Evolutionary conservation across 2,113 vertebrate genomes (phyloP), one percentile per base, ranked within the genome.

Genomic region (Percopsis transmontana): DNA sequence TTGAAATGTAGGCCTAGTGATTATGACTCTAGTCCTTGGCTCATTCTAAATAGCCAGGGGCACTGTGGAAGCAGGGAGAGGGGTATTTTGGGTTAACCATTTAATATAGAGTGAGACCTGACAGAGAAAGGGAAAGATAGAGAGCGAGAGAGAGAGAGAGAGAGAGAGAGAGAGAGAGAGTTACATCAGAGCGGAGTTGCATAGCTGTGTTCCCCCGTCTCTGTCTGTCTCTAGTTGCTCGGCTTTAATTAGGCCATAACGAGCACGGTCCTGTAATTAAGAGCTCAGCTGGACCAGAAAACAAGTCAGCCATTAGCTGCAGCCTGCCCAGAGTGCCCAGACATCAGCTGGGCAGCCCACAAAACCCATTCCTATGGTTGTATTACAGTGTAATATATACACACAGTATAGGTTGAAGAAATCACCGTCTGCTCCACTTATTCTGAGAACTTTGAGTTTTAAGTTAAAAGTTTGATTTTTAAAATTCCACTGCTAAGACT

Each of bases 211-310:
- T 81, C 59, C 66, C n/a, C 70, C 66, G 21, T 65, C 63, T 69
- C 68, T 72, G 60, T 63, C 51, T 68, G 57, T 68, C 66, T 77
- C 77, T 61, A 72, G 76, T 87, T 85, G 75, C 81, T 83, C 83
- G 69, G 62, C 86, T 88, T 88, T 88, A 92, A 92, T 92, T 92
- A 91, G 79, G 77, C 82, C 72, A 87, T 92, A 92, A 91, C 88
- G 77, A 92, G 88, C 85, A 86, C 89, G 86, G 87, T 91, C 87
- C 75, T 91, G 88, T 92, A 89, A 93, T 93, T 92, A 92, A 89
- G 85, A 91, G 91, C 90, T 93, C 91, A 93, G 89, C 86, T 91
- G 87, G 88, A 90, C 86, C 85, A 90, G 88, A 92, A 90, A 92
- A 90, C 90, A 91, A 88, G 85, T 79, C 66, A 77, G 83, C 84